Evolutionary conservation across 2,888 invertebrate genomes (phyloP), one percentile per base, ranked within the genome.

Genomic region (Drosophila nigritarsus): DNA sequence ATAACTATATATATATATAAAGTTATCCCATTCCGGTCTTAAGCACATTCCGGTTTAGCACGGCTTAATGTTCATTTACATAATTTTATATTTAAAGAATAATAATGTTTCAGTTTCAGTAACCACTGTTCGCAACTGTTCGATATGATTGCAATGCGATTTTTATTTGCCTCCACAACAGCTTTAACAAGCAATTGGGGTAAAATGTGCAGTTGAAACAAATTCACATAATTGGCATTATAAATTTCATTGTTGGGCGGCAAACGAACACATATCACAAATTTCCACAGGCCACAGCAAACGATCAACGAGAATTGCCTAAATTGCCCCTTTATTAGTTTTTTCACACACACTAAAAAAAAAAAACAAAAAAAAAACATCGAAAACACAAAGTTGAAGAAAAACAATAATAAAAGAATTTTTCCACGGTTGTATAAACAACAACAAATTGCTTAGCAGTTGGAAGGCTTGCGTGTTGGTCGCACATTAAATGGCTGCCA

Each of bases 301-400:
- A 64, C 83, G 71, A 88, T 82, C 80, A 87, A 75, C 63, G 72
- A 55, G 83, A 78, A 88, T 88, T 86, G 89, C 82, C 89, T 72
- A 90, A 87, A 90, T 87, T 88, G 89, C 80, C 77, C 73, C 83
- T 90, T 87, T 90, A 87, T 87, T 90, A 88, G 87, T 88, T 88
- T 87, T 90, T 87, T 90, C 87, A 89, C 87, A 87, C 87, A 90
- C 90, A 82, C 83, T 88, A 78, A 88, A 87, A 61, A 50, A 40
- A 45, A 59, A 20, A 60, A 62, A 38, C 42, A 67, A 8, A 59
- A 29, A 50, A 55, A 42, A 48, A 53, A 42, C 27, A 36, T 27
- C 30, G n/a, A n/a, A n/a, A 53, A 53, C n/a, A n/a, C 45, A 65
- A 66, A 62, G 48, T 36, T 24, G 50, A 24, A 53, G 40, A 30